Conservation (phyloP, 1,140 invertebrate species). For the Musca domestica region DNA sequence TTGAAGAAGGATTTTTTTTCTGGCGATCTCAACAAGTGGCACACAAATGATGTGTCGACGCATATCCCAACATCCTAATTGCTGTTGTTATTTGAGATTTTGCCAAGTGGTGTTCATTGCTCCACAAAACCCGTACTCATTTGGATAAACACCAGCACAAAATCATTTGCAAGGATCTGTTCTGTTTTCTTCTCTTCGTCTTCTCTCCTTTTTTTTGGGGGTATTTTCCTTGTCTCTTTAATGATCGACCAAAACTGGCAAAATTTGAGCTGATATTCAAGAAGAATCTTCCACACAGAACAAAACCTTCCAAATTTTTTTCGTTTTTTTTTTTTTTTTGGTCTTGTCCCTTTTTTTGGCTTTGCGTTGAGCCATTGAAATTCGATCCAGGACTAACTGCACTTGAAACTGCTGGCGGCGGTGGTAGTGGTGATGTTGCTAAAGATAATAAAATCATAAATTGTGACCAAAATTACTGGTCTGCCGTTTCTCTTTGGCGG, state of each 20-base stretch:
- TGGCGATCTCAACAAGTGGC: conserved; percentile 8
- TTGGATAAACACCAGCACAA: conserved; percentile 1
- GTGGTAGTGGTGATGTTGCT: conserved; percentile 6
- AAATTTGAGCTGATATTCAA: neutral
- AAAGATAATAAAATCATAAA: conserved; percentile 8
- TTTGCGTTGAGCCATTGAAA: conserved; percentile 5
- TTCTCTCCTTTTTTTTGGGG: too few species aligned
- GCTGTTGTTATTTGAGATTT: conserved; percentile 20
- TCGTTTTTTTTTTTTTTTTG: too few species aligned
- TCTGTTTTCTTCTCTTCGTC: too few species aligned
- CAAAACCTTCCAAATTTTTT: neutral
- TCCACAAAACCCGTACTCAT: neutral
- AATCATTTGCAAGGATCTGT: neutral
- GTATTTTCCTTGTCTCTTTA: too few species aligned
- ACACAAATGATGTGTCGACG: neutral
- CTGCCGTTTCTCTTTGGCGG: too few species aligned
- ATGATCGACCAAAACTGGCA: too few species aligned
- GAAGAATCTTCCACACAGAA: neutral
- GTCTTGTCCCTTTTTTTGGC: neutral
- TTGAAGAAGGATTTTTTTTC: too few species aligned
- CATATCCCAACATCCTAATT: conserved; percentile 11
- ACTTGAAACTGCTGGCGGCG: conserved; percentile 10
- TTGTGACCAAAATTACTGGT: neutral
- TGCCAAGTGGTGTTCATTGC: neutral
- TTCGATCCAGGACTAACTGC: neutral